These are phyloP conservation scores for Myocastor coypus DNA, from an alignment of 2,113 vertebrate species.

Conservation along the genomic window DNA sequence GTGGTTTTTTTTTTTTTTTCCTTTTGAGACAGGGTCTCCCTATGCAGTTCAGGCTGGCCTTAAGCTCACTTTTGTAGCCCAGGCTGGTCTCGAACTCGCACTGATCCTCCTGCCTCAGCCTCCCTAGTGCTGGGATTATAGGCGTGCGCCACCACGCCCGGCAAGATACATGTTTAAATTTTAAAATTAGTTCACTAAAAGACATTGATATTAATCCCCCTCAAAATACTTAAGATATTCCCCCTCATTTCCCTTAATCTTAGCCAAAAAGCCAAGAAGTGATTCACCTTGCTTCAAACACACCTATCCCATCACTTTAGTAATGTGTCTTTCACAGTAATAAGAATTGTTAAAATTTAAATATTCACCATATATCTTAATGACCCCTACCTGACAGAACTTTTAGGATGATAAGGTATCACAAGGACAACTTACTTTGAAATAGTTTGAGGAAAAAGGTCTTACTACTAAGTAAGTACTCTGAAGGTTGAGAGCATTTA, in stretches of 20 bases:
- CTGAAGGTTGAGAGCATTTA: not conserved
- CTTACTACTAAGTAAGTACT: not conserved
- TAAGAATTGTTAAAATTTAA: not conserved
- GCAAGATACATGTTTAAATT: not conserved
- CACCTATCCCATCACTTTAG: not conserved
- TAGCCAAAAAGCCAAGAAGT: not conserved
- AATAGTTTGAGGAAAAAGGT: not conserved
- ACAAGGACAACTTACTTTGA: slow-evolving; percentile 16
- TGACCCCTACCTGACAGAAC: not conserved
- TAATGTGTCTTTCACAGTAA: not conserved
- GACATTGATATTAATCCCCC: not conserved
- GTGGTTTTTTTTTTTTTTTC: no score
- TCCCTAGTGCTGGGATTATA: no score
- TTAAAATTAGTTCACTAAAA: not conserved
- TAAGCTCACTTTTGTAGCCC: no score
- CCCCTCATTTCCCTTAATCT: not conserved
- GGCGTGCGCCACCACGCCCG: no score
- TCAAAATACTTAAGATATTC: not conserved
- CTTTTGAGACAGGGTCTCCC: no score
- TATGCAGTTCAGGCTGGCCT: no score
- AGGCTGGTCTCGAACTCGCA: no score
- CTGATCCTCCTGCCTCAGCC: no score
- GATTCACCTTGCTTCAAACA: not conserved
- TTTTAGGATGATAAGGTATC: not conserved
- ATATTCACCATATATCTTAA: not conserved